Conservation (phyloP, 2,113 vertebrate species). For the Hystrix brachyura region DNA sequence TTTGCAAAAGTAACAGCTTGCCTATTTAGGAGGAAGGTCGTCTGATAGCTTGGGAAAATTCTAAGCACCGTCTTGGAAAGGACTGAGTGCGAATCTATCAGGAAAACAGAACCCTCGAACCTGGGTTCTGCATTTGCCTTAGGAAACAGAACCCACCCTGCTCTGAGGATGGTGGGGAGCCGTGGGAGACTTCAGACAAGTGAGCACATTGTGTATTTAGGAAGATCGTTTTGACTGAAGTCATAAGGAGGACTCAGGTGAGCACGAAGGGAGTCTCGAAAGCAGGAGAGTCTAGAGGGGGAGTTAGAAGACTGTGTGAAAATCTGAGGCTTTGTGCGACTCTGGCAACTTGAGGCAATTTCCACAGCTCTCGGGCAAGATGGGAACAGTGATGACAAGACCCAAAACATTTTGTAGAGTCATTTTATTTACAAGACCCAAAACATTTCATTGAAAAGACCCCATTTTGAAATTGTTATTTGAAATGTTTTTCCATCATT, state of each 20-base stretch:
- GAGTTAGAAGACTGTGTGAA: neutral
- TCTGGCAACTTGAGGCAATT: neutral
- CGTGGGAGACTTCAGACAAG: neutral
- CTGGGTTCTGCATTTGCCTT: too few relatives aligned
- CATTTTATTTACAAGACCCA: neutral
- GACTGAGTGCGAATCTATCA: neutral
- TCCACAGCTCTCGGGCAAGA: neutral
- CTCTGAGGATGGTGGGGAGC: fast-evolving
- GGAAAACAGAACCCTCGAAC: neutral
- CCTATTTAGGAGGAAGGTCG: neutral
- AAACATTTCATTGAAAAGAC: neutral
- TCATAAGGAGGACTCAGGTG: neutral
- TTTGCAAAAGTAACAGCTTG: neutral
- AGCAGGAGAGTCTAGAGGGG: fast-evolving
- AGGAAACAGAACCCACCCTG: neutral
- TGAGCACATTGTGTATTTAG: neutral
- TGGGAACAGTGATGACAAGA: neutral
- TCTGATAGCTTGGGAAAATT: fast-evolving
- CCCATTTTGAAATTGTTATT: neutral
- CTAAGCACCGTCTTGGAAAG: neutral
- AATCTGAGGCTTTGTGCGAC: neutral
- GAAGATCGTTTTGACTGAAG: neutral
- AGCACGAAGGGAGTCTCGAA: neutral
- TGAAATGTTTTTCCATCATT: neutral
- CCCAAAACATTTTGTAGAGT: neutral